Evolutionary conservation across 1,140 invertebrate species (phyloP).

Genomic region (Macrosteles quadrilineatus): DNA sequence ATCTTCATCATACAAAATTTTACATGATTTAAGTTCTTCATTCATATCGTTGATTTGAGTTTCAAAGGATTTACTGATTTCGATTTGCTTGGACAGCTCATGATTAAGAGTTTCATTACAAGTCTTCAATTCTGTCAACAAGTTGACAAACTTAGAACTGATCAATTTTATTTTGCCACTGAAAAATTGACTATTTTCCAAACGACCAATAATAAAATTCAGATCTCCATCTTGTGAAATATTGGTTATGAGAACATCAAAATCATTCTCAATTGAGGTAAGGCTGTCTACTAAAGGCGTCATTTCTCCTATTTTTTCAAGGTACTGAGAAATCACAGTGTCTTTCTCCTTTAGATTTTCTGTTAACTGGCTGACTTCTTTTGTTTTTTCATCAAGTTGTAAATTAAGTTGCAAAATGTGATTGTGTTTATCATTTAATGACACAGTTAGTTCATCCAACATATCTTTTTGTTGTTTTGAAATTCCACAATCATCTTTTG

Average conservation of each 20-base stretch:
- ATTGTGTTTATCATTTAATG: neutral
- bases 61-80: constrained; percentile 1
- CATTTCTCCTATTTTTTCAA: neutral
- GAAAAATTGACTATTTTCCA: too few species aligned
- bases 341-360: neutral
- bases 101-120: neutral
- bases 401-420: neutral
- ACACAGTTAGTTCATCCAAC: neutral
- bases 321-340: neutral
- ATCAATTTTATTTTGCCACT: too few species aligned
- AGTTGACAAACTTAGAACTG: too few species aligned
- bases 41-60: constrained; percentile 1
- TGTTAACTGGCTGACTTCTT: neutral
- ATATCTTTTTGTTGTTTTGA: neutral
- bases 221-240: too few species aligned
- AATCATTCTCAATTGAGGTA: neutral
- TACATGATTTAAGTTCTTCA: constrained; percentile 7
- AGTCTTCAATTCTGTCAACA: too few species aligned
- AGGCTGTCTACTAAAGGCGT: neutral
- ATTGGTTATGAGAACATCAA: neutral
- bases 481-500: neutral
- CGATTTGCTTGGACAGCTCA: neutral
- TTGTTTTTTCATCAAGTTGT: neutral
- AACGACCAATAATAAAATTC: too few species aligned
- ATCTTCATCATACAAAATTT: constrained; percentile 15